Percentiles rank a stretch among this genome's conserved stretches.
These are phyloP conservation scores for Taphrorychus bicolor DNA, from an alignment of 2,888 invertebrate species.

Conservation along the genomic window DNA sequence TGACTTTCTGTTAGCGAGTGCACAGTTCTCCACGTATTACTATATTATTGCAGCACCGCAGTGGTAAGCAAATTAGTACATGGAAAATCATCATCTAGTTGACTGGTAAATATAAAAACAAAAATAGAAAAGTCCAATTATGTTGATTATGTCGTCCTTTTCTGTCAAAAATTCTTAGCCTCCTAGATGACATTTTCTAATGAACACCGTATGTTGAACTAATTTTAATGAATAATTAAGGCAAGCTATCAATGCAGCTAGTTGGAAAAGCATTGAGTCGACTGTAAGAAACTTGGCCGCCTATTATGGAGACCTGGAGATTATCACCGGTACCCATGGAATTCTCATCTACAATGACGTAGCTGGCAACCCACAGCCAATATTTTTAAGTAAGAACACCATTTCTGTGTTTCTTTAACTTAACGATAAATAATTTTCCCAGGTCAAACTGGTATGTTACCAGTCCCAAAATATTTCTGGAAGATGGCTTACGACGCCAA, in stretches of 20 bases:
- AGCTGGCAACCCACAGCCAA: slow-evolving; percentile 43
- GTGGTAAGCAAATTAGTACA: slow-evolving; percentile 59
- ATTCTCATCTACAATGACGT: slow-evolving; percentile 57
- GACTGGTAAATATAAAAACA: too few species aligned
- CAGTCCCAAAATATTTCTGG: slow-evolving; percentile 61
- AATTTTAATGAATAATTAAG: slow-evolving; percentile 27
- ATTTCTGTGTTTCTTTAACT: not conserved
- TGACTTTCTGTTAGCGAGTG: slow-evolving; percentile 61
- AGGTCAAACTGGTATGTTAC: slow-evolving; percentile 49
- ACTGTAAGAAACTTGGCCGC: slow-evolving; percentile 57
- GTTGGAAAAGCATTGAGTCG: slow-evolving; percentile 62
- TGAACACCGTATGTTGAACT: not conserved
- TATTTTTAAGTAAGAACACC: slow-evolving; percentile 53
- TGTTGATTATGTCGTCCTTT: too few species aligned
- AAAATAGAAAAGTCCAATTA: too few species aligned
- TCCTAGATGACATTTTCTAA: too few species aligned
- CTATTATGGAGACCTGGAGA: slow-evolving; percentile 52
- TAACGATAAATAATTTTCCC: not conserved
- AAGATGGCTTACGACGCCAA: slow-evolving; percentile 60
- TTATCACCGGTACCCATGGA: slow-evolving; percentile 61
- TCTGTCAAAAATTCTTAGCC: too few species aligned
- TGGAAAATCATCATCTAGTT: too few species aligned
- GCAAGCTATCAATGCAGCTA: slow-evolving; percentile 60
- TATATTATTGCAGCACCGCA: slow-evolving; percentile 63
- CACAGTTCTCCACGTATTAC: slow-evolving; percentile 62